Evolutionary conservation across 2,888 invertebrate genomes (phyloP), one percentile per base, ranked within the genome.

Genomic region (Himalopsyche japonica): DNA sequence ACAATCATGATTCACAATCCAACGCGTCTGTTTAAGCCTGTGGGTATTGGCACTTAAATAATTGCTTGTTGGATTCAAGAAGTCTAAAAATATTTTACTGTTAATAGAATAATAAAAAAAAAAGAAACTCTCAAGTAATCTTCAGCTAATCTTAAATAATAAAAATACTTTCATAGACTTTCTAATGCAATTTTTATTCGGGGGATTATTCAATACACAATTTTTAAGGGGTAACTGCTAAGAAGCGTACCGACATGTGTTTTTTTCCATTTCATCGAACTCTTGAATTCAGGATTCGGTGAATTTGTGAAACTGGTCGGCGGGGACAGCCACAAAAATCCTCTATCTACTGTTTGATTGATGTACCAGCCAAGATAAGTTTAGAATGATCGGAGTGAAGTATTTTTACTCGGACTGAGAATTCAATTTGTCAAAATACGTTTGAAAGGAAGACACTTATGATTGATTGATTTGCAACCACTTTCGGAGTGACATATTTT

Each of bases 311-410:
- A 70, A 27, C 70, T 27, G 27, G 70, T 70, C 70, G 70, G 70
- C 70, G 70, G 70, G 70, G 70, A 27, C 70, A 70, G 70, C 70
- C 70, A 70, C 27, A 70, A 70, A 70, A 30, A 27, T 70, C 30
- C 27, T 70, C 30, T 70, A 70, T 70, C 70, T 70, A 70, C 70
- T 27, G 12, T 70, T 70, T 70, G 70, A 70, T 70, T 70, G 70
- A 70, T 70, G 70, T 70, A 70, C 70, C 70, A 70, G 70, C 70
- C 70, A 70, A 70, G 70, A 70, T 70, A 70, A 70, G 70, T 70
- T 57, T 70, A 27, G 30, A 27, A 70, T 12, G 70, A 10, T 70
- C 27, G 27, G 70, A 27, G 15, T 70, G 24, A 70, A 70, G 70
- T 70, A 70, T 70, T 70, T 43, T 70, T 70, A 24, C 70, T 30